Conservation (phyloP, 92 coral and sea anemone species). For the Meandrina meandrites region DNA sequence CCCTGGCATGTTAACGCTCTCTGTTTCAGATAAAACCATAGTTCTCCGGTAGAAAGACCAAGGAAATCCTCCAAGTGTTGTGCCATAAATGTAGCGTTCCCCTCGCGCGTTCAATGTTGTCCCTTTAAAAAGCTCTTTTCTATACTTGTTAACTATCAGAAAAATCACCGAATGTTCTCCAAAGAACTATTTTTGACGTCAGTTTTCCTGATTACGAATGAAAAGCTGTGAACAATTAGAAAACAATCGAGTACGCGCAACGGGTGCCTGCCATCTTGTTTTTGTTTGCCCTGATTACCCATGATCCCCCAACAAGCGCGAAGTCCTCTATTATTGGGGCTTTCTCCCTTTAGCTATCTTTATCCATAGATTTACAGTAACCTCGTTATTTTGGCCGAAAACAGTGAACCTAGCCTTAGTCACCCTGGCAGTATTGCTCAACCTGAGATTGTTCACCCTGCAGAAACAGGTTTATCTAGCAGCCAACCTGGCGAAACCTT, state of each 20-base stretch:
- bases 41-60: conserved; percentile 33
- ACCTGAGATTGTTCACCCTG: conserved; percentile 39
- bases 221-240: conserved; percentile 19
- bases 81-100: not conserved
- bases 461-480: conserved; percentile 29
- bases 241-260: conserved; percentile 5
- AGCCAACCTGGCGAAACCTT: conserved; percentile 40
- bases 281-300: conserved; percentile 21
- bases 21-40: conserved; percentile 29
- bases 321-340: not conserved
- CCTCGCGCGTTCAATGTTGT: not conserved
- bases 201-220: conserved; percentile 2
- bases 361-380: too few species aligned
- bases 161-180: conserved; percentile 16
- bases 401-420: conserved; percentile 16
- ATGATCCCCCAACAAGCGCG: conserved; percentile 5
- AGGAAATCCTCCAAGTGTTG: conserved; percentile 46
- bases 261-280: conserved; percentile 16
- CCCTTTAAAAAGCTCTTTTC: not conserved
- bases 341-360: too few species aligned
- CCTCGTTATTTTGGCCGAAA: conserved; percentile 20
- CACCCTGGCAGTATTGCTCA: conserved; percentile 28
- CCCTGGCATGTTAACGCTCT: conserved; percentile 20
- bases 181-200: conserved; percentile 15
- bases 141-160: conserved; percentile 3